Evolutionary conservation across 2,888 invertebrate species (phyloP), one percentile per base, ranked within the genome.

Genomic region (Mesochorus sp.): DNA sequence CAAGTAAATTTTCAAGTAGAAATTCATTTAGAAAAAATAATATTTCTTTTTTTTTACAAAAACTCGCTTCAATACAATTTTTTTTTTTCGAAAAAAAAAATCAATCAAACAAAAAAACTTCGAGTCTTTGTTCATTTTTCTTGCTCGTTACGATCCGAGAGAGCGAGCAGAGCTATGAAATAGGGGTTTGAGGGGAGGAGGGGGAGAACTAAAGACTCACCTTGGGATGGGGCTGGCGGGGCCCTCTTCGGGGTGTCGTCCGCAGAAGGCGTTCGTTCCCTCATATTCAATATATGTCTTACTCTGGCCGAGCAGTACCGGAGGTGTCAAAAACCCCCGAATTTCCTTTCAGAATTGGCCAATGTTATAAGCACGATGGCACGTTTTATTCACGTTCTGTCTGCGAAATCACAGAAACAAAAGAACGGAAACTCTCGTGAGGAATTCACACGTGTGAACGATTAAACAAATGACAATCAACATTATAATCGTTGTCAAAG

Each of bases 221-320:
- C 89, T 89, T 88, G 87, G 83, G 87, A 85, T 83, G 89, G 88
- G 68, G 88, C 89, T 83, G 89, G 89, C 82, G 90, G 90, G 83
- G 89, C 90, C 90, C 90, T 90, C 85, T 88, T 90, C 73, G 89
- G 90, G 89, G 90, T 89, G 85, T 90, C 90, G 85, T 90, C 89
- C 85, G 89, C 90, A 85, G 89, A 91, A 88, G 90, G 90, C 83
- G 89, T 91, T 83, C 90, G 87, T 85, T 90, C 90, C 89, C 90
- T 90, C 90, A 90, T 91, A 86, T 85, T 90, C 86, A 66, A 57
- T 82, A 83, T 83, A 44, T 62, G 12, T 42, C 14, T 55, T 49
- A 57, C 34, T 34, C 31, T 28, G 10, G 64, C 14, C n/a, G 21
- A 34, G 59, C 26, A 12, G 24, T 21, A 21, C 26, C 49, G 34